Base-by-base conservation (phyloP, 2,797 vertebrate species). In the Periparus ater region DNA sequence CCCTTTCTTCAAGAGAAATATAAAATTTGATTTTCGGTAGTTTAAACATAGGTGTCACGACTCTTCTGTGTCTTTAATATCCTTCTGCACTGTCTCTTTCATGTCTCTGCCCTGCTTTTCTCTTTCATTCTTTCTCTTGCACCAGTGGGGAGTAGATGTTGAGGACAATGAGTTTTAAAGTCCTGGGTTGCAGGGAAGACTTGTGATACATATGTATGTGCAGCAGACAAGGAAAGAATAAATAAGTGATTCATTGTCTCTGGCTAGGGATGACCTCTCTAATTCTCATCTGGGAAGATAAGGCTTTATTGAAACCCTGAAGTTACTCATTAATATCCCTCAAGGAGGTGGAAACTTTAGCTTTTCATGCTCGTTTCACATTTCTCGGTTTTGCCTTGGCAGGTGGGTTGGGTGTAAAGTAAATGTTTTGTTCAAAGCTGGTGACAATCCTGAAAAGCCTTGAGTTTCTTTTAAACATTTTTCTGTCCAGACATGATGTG, bases 321-420 rank as follows among this genome's bases (percentile, higher is more conserved):
- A 89, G 91, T 97, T 96, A 89, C 65, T 95, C 61, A 92, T 95
- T 97, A 96, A 92, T 95, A 44, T 73, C 88, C 88, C 42, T 91
- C 84, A 90, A 91, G 90, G 84, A 96, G 94, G 40, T 90, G 73
- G 67, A 87, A 94, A 57, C 48, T 88, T 91, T 68, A 88, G 34
- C 61, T 47, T 94, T 93, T 91, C 7, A 0, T 58, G 65, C 67
- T 47, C 17, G 3, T 86, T 88, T 89, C 58, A 11, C 18, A 5
- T 91, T 92, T 76, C 72, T 88, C 9, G 5, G n/a, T 17, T 94
- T 89, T 5, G 20, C 53, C 73, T 77, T 85, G 91, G 32, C 70
- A 63, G 61, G 72, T 80, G 66, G 30, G 55, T 30, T 77, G 58
- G 45, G 29, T 50, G 50, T 63, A 45, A 73, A n/a, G 44, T 42